phyloP scores from a whole-genome alignment of 2,888 invertebrate species.

The Ophioninae sp. region DNA sequence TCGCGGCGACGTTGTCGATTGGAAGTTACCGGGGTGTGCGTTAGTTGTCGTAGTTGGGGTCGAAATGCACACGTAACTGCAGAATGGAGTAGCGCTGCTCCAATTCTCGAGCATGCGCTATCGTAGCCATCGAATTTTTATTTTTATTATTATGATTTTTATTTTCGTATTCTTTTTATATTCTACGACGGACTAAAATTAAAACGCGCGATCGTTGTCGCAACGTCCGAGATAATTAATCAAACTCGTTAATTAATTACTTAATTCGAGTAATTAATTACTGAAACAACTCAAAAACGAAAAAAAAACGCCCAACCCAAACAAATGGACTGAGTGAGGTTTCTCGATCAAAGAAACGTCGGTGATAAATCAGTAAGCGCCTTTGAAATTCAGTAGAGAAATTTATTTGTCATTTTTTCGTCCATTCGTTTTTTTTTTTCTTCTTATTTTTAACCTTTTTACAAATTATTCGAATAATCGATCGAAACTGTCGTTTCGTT shows the following conservation, averaged over 20 bases:
- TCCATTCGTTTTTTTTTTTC: neutral
- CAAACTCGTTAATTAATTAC: neutral
- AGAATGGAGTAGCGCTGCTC: slow-evolving; percentile 40
- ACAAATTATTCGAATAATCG: neutral
- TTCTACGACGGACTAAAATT: slow-evolving; percentile 45
- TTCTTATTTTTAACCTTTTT: neutral
- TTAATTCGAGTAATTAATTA: too few species aligned
- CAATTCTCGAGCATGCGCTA: slow-evolving; percentile 59
- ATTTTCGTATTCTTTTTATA: neutral
- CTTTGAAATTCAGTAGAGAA: neutral
- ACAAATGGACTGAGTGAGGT: too few species aligned
- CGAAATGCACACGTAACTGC: slow-evolving; percentile 57
- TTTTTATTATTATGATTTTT: neutral
- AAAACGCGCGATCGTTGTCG: slow-evolving; percentile 6
- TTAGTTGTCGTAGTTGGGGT: slow-evolving; percentile 61
- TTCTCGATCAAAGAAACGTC: neutral
- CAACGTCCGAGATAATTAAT: slow-evolving; percentile 21
- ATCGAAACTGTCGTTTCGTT: neutral
- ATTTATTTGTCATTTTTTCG: neutral
- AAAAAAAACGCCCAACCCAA: too few species aligned
- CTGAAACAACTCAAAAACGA: too few species aligned
- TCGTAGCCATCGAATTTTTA: slow-evolving; percentile 23
- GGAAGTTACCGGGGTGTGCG: slow-evolving; percentile 67
- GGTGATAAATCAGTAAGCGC: neutral
- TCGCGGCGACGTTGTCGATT: slow-evolving; percentile 61